phyloP scores from a whole-genome alignment of 2,113 vertebrate species.

The Alectura lathami region DNA sequence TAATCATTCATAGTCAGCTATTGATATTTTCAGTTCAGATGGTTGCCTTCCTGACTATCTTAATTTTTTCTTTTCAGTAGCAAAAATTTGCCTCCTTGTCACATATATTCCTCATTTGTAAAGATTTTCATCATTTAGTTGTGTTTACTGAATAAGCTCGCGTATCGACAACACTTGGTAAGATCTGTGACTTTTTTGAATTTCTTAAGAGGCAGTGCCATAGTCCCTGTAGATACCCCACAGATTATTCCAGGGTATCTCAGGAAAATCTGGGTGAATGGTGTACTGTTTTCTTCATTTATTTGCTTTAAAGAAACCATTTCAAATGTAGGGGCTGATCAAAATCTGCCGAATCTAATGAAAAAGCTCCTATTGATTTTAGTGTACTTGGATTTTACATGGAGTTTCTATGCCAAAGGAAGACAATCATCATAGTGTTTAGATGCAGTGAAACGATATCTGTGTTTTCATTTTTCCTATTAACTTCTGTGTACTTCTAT shows the following conservation, averaged over 20 bases:
- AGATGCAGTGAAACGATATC: neutral
- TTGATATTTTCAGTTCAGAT: slow-evolving; percentile 12
- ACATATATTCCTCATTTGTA: slow-evolving; percentile 18
- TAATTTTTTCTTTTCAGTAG: slow-evolving; percentile 36
- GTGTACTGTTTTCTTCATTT: neutral
- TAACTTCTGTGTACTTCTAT: neutral
- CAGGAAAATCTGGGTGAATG: neutral
- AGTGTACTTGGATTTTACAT: neutral
- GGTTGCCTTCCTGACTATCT: slow-evolving; percentile 34
- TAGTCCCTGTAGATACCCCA: neutral
- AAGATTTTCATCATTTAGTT: slow-evolving; percentile 56
- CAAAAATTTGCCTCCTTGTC: slow-evolving; percentile 13
- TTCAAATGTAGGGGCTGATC: neutral
- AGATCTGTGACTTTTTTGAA: neutral
- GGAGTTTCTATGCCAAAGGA: neutral
- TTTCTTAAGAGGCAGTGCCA: neutral
- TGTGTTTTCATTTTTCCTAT: neutral
- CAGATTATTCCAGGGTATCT: neutral
- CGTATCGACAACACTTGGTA: neutral
- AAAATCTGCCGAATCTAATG: neutral
- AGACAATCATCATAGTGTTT: neutral
- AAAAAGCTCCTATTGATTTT: neutral
- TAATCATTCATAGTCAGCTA: neutral
- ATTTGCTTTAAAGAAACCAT: neutral
- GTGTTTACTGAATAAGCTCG: slow-evolving; percentile 33